Conservation (phyloP, 2,113 vertebrate genomes). For the Pachycephala philippinensis region DNA sequence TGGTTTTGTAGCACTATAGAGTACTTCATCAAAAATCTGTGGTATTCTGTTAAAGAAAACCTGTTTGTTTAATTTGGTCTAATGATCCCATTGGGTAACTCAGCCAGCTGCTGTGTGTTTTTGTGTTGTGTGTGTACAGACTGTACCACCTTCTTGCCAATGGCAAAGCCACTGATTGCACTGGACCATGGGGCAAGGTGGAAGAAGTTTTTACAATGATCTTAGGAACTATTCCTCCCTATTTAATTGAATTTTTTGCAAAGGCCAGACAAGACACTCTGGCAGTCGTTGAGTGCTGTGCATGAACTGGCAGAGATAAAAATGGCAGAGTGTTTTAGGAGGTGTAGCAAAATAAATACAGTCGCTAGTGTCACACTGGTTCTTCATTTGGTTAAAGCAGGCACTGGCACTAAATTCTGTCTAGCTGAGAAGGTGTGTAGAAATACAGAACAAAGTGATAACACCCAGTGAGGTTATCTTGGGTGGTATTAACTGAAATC, state of each 20-base stretch:
- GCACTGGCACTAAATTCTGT: background rate
- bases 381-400: background rate
- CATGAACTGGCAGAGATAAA: background rate
- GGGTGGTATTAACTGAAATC: background rate
- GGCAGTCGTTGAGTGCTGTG: background rate
- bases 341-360: background rate
- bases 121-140: background rate
- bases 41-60: background rate
- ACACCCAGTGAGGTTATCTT: background rate
- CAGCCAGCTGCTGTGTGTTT: background rate
- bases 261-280: background rate
- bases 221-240: background rate
- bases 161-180: background rate
- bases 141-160: background rate
- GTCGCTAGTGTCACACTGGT: background rate
- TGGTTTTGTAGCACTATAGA: background rate
- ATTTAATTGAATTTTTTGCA: background rate
- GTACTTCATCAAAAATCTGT: background rate
- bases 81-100: background rate
- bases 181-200: background rate
- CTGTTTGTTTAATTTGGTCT: background rate
- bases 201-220: background rate
- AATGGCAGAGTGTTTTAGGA: background rate
- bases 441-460: background rate
- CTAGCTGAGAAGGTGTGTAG: background rate